Base-by-base conservation (phyloP, 2,113 vertebrate species). In the Leptobrachium ailaonicum region DNA sequence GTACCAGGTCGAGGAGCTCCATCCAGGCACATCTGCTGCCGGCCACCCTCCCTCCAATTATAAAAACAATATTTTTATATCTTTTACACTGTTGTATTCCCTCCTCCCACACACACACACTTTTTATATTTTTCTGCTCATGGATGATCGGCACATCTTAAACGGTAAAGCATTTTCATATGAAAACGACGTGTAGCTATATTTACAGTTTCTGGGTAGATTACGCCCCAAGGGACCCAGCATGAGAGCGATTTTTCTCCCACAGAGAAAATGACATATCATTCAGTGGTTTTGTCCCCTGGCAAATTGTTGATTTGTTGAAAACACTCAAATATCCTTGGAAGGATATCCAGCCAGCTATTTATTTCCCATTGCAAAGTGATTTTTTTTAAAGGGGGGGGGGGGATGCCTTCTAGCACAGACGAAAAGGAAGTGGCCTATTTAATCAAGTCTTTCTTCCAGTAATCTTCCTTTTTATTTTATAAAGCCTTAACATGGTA, bases 181-280 rank as follows among this genome's bases (percentile, higher is more conserved):
- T 54, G 13, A 4, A 20, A 8, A 42, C 11, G 2, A 5, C 9
- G 40, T 44, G 50, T 47, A 72, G 54, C 54, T 70, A 70, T 60
- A 77, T 70, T 69, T 77, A 45, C 6, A 6, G 42, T 3, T 58
- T 69, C 41, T 9, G 7, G 50, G 14, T 78, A 71, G 53, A 70
- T 43, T 14, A n/a, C 41, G 11, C 56, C 70, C 54, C 68, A 8
- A 50, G 14, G 58, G 56, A 41, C 60, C 44, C 20, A 50, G 40
- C 32, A 69, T 71, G 68, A 78, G 54, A 47, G 67, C 54, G 71
- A 9, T 64, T 63, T 64, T 63, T 53, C 14, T 44, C 60, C 56
- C 45, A 12, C 20, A 42, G 58, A 42, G 56, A 43, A 72, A 64
- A 64, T 64, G 69, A 64, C 60, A 79, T 72, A 79, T 54, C 43